Evolutionary conservation across 2,113 vertebrate genomes (phyloP), one percentile per base, ranked within the genome.

Genomic region (Pelobates fuscus): DNA sequence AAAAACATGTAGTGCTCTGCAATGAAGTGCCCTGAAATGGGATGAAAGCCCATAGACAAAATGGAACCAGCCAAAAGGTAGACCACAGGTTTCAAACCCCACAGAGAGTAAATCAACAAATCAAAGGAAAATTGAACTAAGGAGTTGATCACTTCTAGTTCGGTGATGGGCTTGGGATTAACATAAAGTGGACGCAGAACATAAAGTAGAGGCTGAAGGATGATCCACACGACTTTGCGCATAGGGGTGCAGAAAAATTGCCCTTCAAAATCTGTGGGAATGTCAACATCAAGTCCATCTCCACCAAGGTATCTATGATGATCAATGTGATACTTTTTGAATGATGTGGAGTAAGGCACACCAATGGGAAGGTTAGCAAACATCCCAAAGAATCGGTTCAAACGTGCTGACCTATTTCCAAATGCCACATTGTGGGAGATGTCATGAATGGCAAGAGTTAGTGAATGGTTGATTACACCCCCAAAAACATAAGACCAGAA

Each of bases 321-420:
- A 87, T 99, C 98, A 1, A 97, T 90, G 66, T 99, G 97, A 80
- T 99, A 99, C 80, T 99, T 99, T 88, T 99, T 99, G 87, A 99
- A 99, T 80, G 95, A 93, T 52, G 95, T 92, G 0, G 97, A 95
- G 37, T 98, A 99, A 23, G 97, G 97, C 70, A 99, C 0, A 5
- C 94, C 97, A 0, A 99, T 77, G 0, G 97, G 97, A 67, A 99
- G 81, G 84, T 99, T 99, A 88, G 96, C 97, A 46, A 98, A 97
- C 84, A 99, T 78, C 52, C 94, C 97, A 0, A 99, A 96, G 94
- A 94, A 96, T 57, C 97, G 93, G 87, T 99, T 99, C 92, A 88
- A 91, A 76, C 84, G 89, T 0, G 89, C 81, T 26, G 84, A 82
- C 79, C 91, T 91, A 72, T 96, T 95, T 37, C 97, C 97, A 25